Percentiles rank a stretch among this genome's conserved stretches.
Evolutionary conservation across 2,888 invertebrate species (phyloP).

Genomic region (Thalpophila matura): DNA sequence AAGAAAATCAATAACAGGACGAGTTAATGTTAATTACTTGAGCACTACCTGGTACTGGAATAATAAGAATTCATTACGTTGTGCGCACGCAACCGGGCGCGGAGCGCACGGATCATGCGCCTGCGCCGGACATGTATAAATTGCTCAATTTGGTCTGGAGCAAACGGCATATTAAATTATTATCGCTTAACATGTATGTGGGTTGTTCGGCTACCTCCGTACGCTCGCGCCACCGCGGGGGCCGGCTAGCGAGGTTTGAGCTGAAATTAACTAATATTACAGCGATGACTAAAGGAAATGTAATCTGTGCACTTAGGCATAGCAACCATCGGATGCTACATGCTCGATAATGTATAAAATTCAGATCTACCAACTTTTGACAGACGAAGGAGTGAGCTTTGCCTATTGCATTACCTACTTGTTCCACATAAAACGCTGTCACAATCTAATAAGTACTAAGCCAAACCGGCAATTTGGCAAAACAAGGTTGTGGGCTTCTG

Average conservation of each 20-base stretch:
- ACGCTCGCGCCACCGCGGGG: conserved; percentile 78
- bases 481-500: no score
- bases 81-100: conserved; percentile 61
- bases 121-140: conserved; percentile 79
- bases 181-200: conserved; percentile 75
- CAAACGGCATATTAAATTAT: conserved; percentile 87
- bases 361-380: no score
- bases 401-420: no score
- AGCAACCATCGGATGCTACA: no score
- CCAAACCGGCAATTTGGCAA: no score
- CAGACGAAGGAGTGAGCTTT: no score
- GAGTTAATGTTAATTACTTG: conserved; percentile 69
- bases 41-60: conserved; percentile 67
- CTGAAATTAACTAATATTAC: conserved; percentile 39
- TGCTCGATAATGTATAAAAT: no score
- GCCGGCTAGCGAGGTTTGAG: conserved; percentile 44
- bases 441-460: no score
- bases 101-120: conserved; percentile 62
- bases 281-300: conserved; percentile 19
- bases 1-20: conserved; percentile 58
- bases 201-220: conserved; percentile 78
- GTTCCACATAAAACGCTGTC: no score
- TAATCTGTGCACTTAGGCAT: neutral
- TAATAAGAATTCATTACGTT: conserved; percentile 62
- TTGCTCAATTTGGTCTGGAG: conserved; percentile 86